Evolutionary conservation across 2,797 vertebrate species (phyloP), one percentile per base, ranked within the genome.

Genomic region (Picus viridis): DNA sequence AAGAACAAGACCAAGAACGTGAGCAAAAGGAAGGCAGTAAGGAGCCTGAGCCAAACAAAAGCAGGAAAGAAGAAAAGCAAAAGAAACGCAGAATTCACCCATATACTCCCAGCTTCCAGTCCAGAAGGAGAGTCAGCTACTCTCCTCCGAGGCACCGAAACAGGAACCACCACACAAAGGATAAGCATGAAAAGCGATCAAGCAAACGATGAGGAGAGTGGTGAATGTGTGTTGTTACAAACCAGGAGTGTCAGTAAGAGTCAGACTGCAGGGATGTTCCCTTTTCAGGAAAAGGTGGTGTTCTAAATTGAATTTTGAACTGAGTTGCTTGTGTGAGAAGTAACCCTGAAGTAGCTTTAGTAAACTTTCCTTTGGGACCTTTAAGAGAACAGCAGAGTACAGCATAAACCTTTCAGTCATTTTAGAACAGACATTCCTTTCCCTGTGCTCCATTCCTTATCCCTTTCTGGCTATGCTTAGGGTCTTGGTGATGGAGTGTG

Each of bases 31-130:
- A 98, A 81, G 96, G 91, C 23, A 80, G 51, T 36, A 90, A 97
- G 84, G 97, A 98, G 51, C 88, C 97, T 4, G 87, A 93, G 23
- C 82, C 96, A 71, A 96, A 90, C 89, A 97, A 96, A 83, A 97
- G 92, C 93, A 97, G 92, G 81, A 97, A 97, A 86, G 97, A 97
- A 80, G 95, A 94, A 57, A 97, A 94, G 78, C 94, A 97, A 51
- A 97, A 97, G 97, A 97, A 97, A 83, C 89, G 56, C 90, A 94
- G 97, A 91, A 82, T 92, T 65, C 97, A 98, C 77, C 97, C 98
- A 0, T 98, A 98, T 26, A 97, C 95, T 62, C 97, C 94, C 86
- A 94, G 96, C 88, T 94, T 95, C 86, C 97, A 92, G 34, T 70
- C 97, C 29, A 96, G 97, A 36, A 95, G 96, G 87, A 88, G 96